Percentiles rank a stretch among this genome's conserved stretches.
Conservation (phyloP, 2,113 vertebrate genomes). For the Polyodon spathula region DNA sequence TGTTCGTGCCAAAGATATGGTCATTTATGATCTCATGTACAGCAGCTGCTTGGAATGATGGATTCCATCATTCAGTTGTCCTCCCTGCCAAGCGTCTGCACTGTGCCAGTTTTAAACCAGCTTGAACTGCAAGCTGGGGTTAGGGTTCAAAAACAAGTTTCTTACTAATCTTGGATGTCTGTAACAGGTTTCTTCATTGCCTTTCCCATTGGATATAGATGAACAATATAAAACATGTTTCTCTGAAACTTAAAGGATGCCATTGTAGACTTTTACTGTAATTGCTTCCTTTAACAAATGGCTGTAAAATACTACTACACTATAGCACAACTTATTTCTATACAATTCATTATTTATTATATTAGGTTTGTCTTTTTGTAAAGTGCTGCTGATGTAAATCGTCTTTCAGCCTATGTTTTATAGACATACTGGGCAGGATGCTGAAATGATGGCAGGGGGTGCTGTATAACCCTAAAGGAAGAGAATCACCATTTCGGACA, state of each 20-base stretch:
- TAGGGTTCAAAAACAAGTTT: constrained; percentile 1
- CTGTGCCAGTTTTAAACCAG: constrained; percentile 15
- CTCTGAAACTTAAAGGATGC: no score
- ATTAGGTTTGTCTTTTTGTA: no score
- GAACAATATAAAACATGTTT: no score
- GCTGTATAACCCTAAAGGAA: not conserved
- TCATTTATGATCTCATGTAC: constrained; percentile 13
- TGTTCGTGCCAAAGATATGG: constrained; percentile 8
- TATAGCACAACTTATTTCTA: no score
- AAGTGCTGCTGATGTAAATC: no score
- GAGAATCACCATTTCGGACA: constrained; percentile 86
- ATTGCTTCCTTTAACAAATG: no score
- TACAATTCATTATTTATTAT: no score
- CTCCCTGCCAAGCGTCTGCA: constrained; percentile 13
- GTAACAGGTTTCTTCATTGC: constrained; percentile 4
- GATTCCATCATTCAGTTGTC: constrained; percentile 4
- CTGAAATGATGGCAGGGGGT: not conserved
- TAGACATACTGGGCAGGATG: not conserved
- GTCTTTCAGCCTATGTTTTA: no score
- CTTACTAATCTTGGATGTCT: constrained; percentile 10
- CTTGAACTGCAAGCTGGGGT: not conserved
- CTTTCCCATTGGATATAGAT: not conserved
- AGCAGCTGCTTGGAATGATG: constrained; percentile 12
- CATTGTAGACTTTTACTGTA: no score
- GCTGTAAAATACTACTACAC: no score